Conservation (phyloP, 2,113 vertebrate genomes). For the Paradisaea rubra region DNA sequence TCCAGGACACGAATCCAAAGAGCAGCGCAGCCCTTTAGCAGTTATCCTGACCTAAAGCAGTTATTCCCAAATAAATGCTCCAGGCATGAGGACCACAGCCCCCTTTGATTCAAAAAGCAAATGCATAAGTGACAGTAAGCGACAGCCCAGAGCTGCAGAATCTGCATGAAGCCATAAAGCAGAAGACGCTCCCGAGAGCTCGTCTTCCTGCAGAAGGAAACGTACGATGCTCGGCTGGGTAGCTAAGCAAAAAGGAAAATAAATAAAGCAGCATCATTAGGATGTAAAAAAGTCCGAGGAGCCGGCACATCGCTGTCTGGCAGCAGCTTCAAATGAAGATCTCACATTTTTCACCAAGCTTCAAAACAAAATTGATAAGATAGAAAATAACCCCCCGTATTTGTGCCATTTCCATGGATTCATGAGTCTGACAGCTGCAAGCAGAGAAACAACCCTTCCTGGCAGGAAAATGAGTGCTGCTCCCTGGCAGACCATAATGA, state of each 20-base stretch:
- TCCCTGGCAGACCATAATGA: not conserved
- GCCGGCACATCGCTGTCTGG: not conserved
- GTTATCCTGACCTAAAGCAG: not conserved
- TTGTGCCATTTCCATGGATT: not conserved
- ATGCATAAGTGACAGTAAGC: not conserved
- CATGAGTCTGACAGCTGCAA: not conserved
- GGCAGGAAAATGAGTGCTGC: not conserved
- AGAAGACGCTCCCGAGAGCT: not conserved
- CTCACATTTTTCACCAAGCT: slow-evolving; percentile 18
- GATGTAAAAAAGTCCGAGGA: slow-evolving; percentile 5
- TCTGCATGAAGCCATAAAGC: slow-evolving; percentile 2
- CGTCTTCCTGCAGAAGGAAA: not conserved
- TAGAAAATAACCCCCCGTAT: not conserved
- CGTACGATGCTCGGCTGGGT: not conserved
- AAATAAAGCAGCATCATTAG: slow-evolving; percentile 22
- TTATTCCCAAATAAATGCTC: not conserved
- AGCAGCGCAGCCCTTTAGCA: not conserved
- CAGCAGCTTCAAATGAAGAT: slow-evolving; percentile 20
- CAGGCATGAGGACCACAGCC: not conserved
- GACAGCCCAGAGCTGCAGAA: not conserved
- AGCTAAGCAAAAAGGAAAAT: not conserved
- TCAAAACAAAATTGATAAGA: not conserved
- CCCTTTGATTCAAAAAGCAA: not conserved
- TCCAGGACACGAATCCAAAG: not conserved
- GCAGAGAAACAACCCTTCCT: not conserved